phyloP scores from a whole-genome alignment of 2,797 vertebrate genomes.

The Falco berigora region DNA sequence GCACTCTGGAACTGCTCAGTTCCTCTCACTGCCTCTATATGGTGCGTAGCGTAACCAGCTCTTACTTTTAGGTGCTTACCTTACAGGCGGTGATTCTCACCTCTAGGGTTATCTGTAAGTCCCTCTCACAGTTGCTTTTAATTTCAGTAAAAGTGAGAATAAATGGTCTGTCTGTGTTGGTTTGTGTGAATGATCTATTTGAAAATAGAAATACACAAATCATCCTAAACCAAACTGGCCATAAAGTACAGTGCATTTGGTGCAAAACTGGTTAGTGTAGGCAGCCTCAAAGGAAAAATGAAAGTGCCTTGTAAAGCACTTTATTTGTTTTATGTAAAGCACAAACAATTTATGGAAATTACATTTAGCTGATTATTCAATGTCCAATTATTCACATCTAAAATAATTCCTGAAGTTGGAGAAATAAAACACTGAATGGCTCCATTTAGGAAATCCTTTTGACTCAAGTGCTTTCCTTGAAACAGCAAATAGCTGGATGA shows the following conservation, averaged over 20 bases:
- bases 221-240: background rate
- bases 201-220: background rate
- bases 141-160: background rate
- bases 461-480: slow-evolving; percentile 58
- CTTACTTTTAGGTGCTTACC: background rate
- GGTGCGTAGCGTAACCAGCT: background rate
- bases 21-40: background rate
- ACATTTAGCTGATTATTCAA: slow-evolving; percentile 25
- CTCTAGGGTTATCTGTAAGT: background rate
- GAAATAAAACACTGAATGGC: slow-evolving; percentile 54
- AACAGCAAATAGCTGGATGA: slow-evolving; percentile 37
- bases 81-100: background rate
- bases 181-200: background rate
- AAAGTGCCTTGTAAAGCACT: background rate
- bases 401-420: slow-evolving; percentile 34
- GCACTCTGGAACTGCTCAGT: background rate
- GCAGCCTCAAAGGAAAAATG: background rate
- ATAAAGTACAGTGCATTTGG: background rate
- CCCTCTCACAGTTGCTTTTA: background rate
- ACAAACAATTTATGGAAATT: slow-evolving; percentile 60
- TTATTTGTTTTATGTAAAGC: slow-evolving; percentile 31
- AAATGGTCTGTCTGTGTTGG: background rate
- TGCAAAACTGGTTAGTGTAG: background rate
- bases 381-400: slow-evolving; percentile 14
- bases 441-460: slow-evolving; percentile 67